phyloP scores from a whole-genome alignment of 2,797 vertebrate genomes.

The Glossophaga mutica region DNA sequence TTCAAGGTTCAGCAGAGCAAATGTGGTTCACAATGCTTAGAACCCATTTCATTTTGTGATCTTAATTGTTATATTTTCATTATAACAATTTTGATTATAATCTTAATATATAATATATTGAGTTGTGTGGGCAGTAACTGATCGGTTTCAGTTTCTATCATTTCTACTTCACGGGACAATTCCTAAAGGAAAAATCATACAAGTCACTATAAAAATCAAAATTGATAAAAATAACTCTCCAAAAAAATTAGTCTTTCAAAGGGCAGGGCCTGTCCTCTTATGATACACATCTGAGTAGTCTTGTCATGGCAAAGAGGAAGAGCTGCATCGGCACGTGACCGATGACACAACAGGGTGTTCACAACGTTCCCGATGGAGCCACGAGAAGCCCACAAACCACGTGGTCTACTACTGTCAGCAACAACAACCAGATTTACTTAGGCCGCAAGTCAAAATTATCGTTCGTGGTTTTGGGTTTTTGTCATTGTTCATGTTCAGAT shows the following conservation, averaged over 20 bases:
- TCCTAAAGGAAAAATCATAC: slow-evolving; percentile 31
- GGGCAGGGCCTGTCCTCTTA: not conserved
- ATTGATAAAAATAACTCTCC: not conserved
- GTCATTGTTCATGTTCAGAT: not conserved
- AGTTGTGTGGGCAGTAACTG: not conserved
- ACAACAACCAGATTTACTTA: slow-evolving; percentile 5
- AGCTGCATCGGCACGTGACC: not conserved
- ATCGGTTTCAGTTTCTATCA: slow-evolving; percentile 37
- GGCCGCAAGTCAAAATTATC: not conserved
- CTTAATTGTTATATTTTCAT: not conserved
- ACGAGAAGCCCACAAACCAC: not conserved
- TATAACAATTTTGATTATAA: not conserved
- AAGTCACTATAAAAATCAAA: slow-evolving; percentile 36
- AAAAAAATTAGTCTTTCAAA: slow-evolving; percentile 17
- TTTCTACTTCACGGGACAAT: slow-evolving; percentile 18
- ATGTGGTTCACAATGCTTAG: not conserved
- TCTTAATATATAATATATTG: not conserved
- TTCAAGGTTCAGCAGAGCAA: slow-evolving; percentile 33
- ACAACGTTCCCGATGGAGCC: not conserved
- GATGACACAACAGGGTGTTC: not conserved
- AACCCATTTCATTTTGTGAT: slow-evolving; percentile 3
- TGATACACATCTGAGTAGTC: not conserved
- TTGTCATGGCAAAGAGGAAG: not conserved
- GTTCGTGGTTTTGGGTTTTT: not conserved
- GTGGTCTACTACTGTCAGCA: not conserved